phyloP scores from a whole-genome alignment of 2,888 invertebrate genomes.

The Drosophila kanekoi region DNA sequence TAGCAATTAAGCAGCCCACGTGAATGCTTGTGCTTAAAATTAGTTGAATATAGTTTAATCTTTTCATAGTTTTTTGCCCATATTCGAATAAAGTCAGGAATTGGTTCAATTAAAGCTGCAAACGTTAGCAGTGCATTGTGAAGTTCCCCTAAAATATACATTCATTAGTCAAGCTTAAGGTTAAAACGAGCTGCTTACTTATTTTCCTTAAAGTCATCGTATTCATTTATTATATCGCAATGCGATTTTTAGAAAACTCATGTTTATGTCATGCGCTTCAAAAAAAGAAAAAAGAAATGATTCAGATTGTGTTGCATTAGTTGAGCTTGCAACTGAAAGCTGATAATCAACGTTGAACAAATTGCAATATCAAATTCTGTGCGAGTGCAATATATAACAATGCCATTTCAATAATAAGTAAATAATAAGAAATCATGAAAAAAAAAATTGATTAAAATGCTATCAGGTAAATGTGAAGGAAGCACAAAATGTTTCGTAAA shows the following conservation, averaged over 20 bases:
- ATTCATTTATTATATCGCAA: slow-evolving; percentile 3
- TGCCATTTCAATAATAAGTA: slow-evolving; percentile 42
- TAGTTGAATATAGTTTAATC: background rate
- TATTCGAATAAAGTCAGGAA: no score
- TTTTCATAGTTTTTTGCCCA: background rate
- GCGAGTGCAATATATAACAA: slow-evolving; percentile 29
- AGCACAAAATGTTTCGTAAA: slow-evolving; percentile 53
- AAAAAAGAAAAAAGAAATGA: slow-evolving; percentile 8
- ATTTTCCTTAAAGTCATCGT: background rate
- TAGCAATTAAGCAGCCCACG: no score
- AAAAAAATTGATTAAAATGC: slow-evolving; percentile 40
- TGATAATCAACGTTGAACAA: slow-evolving; percentile 42
- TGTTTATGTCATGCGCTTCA: background rate
- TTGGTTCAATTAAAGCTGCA: no score
- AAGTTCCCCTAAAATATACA: no score
- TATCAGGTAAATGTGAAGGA: slow-evolving; percentile 34
- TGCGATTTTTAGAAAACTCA: slow-evolving; percentile 1
- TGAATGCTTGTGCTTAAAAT: no score
- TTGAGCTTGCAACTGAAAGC: slow-evolving; percentile 32
- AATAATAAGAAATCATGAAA: slow-evolving; percentile 41
- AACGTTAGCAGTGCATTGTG: no score
- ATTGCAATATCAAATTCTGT: slow-evolving; percentile 50
- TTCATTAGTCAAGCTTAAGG: no score
- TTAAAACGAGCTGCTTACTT: no score
- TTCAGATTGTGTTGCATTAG: slow-evolving; percentile 45